Base-by-base conservation (phyloP, 2,797 vertebrate genomes). In the Muscicapa striata region DNA sequence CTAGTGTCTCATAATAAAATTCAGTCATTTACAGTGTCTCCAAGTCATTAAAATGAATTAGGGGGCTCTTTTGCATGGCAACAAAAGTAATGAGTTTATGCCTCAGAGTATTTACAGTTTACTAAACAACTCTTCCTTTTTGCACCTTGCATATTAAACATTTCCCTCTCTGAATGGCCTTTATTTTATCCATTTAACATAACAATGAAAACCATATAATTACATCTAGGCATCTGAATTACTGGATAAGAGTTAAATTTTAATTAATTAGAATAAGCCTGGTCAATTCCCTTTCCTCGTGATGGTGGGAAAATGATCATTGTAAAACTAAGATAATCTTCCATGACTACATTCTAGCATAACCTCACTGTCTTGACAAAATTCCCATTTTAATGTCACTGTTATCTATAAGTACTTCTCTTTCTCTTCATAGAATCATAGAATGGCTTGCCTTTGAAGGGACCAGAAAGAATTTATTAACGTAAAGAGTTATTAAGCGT, bases 211-310 rank as follows among this genome's bases (percentile, higher is more conserved):
- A 85, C 10, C 15, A 49, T 87, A 92, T 78, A 68, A 93, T 84
- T 86, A 82, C 26, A 43, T 90, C 88, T 74, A 96, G 6, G 48
- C 74, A 96, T 61, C 73, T 91, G 79, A 96, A 95, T 90, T 85
- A 55, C 22, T 92, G 84, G 87, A 89, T 96, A 96, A 96, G 74
- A 94, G 89, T 46, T 95, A 84, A 95, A 89, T 96, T 96, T 95
- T 96, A 95, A 97, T 94, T 95, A 95, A 95, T 96, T 97, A 75
- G 34, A 57, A 74, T 91, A 95, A 90, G 52, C 79, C 66, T 92
- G 66, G 72, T 75, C 79, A 95, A 91, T 95, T 97, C 79, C 58
- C 55, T 88, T 95, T 95, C 68, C 74, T 84, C 57, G 22, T 26
- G 17, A 22, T 46, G 10, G 17, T 80, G 48, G 30, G 13, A 69